A percentile compares a stretch with the other conserved stretches of the same genome.
These are phyloP conservation scores for Pemphigus obesinymphae DNA, from an alignment of 1,140 invertebrate genomes.

Conservation along the genomic window DNA sequence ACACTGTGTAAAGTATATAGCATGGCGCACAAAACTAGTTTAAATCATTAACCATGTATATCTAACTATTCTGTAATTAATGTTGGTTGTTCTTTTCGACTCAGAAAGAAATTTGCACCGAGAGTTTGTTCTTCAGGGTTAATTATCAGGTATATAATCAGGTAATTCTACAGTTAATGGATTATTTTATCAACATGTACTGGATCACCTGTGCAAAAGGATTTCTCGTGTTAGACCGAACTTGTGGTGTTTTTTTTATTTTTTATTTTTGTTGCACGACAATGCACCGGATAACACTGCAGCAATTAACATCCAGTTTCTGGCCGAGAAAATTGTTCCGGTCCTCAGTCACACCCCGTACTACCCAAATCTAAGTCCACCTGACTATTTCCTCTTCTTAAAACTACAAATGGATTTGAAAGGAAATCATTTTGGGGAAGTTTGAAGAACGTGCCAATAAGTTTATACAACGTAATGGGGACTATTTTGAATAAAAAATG, in stretches of 20 bases:
- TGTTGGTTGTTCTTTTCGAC: too few species aligned
- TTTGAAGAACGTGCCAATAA: background rate
- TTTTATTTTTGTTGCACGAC: conserved; percentile 46
- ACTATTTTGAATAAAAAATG: conserved; percentile 29
- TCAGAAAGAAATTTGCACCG: too few species aligned
- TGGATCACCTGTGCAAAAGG: too few species aligned
- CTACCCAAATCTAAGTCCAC: conserved; percentile 45
- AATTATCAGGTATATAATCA: too few species aligned
- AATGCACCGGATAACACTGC: conserved; percentile 48
- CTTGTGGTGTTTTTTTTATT: background rate
- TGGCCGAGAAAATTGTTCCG: conserved; percentile 46
- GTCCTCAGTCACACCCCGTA: conserved; percentile 47
- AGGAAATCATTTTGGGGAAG: background rate
- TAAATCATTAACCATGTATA: too few species aligned
- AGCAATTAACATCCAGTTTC: conserved; percentile 40
- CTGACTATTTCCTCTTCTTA: conserved; percentile 46
- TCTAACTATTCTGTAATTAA: too few species aligned
- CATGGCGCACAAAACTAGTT: too few species aligned
- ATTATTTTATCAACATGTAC: too few species aligned
- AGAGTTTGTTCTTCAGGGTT: too few species aligned
- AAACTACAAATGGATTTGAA: conserved; percentile 32
- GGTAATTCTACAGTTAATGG: too few species aligned
- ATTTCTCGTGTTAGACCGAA: background rate
- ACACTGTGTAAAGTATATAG: too few species aligned
- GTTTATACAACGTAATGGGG: background rate